Conservation (phyloP, 2,797 vertebrate species). For the Gastrophryne carolinensis region DNA sequence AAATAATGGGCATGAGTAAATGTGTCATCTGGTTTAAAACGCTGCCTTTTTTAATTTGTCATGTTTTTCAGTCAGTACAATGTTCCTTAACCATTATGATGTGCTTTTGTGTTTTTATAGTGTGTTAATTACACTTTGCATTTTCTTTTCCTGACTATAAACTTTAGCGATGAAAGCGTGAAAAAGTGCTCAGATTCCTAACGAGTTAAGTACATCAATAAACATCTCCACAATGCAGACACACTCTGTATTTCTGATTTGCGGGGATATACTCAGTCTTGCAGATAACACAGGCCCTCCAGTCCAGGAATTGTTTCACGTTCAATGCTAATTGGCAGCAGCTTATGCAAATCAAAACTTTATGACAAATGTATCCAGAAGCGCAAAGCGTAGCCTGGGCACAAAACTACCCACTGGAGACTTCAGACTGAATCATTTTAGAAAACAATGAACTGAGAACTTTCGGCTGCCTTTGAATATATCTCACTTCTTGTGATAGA, state of each 20-base stretch:
- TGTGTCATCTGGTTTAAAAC: no score
- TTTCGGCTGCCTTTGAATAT: background rate
- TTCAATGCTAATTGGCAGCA: slow-evolving; percentile 25
- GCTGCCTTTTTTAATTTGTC: no score
- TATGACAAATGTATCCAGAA: slow-evolving; percentile 15
- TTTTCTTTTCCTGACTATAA: no score
- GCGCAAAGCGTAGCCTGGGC: background rate
- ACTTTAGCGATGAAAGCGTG: background rate
- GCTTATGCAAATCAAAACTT: slow-evolving; percentile 35
- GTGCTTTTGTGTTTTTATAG: no score
- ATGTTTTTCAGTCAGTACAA: no score
- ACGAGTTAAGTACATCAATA: background rate
- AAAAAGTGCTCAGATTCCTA: background rate
- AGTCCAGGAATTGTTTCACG: background rate
- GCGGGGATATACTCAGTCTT: background rate
- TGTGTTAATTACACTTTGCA: no score
- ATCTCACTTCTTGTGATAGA: background rate
- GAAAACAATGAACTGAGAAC: background rate
- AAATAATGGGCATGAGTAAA: no score
- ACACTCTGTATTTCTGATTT: background rate
- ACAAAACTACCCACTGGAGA: slow-evolving; percentile 19
- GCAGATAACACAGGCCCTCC: background rate
- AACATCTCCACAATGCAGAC: background rate
- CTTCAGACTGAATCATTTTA: background rate
- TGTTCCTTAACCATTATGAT: no score